Evolutionary conservation across 2,888 invertebrate species (phyloP), one percentile per base, ranked within the genome.

Genomic region (Tinea trinotella): DNA sequence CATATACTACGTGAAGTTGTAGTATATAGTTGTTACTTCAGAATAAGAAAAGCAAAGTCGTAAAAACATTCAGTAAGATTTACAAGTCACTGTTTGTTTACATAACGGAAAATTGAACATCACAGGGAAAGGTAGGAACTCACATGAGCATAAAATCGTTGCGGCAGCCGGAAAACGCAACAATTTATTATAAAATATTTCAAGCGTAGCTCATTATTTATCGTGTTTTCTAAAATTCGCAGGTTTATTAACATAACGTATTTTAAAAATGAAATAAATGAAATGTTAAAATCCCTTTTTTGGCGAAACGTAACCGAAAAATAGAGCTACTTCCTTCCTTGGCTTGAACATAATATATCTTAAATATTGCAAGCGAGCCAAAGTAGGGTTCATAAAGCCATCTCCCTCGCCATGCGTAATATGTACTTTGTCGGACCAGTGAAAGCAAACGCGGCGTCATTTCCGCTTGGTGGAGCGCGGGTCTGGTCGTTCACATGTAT

Each of bases 121-220:
- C 19, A 46, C 36, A 36, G 19, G 10, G n/a, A 19, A 46, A 46
- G 40, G 40, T 40, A 40, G 46, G 19, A 46, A 46, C n/a, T n/a
- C 19, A 19, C 5, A 19, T 17, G n/a, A 19, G 46, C 19, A 46
- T 19, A 19, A 46, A 46, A 46, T 46, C 19, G n/a, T 9, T 15
- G 17, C 2, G 19, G 46, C 5, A 46, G 2, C 17, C 19, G 46
- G 19, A 17, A 46, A 46, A 46, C 7, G 15, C 3, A 17, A 46
- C 19, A 46, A 46, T 46, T 46, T 19, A 2, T 40, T 40, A 4
- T 40, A 40, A n/a, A 40, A 40, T 40, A 40, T 40, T 13, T 40
- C 13, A n/a, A n/a, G n/a, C n/a, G n/a, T n/a, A n/a, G n/a, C n/a
- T n/a, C n/a, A n/a, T n/a, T n/a, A n/a, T n/a, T n/a, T n/a, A n/a